Conservation (phyloP, 2,888 invertebrate species). For the Polydesmus complanatus region DNA sequence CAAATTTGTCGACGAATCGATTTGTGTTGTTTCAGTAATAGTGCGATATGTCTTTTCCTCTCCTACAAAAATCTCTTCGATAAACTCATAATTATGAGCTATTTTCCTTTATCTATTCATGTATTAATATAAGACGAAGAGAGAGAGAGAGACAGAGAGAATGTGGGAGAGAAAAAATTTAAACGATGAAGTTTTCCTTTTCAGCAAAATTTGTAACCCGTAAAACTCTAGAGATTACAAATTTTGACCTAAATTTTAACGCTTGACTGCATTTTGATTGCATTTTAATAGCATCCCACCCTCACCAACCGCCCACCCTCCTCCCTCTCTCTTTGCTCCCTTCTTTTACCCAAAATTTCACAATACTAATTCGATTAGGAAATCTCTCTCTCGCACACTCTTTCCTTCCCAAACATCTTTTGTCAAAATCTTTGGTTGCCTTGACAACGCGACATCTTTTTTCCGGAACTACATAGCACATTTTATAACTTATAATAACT, state of each 20-base stretch:
- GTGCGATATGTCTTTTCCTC: too few relatives aligned
- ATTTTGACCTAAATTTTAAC: neutral
- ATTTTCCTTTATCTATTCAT: neutral
- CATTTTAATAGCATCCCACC: neutral
- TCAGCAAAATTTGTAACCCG: neutral
- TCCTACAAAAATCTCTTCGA: neutral
- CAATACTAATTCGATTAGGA: neutral
- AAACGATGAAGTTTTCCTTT: neutral
- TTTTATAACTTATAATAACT: neutral
- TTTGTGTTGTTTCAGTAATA: too few relatives aligned
- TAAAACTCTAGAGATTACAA: neutral
- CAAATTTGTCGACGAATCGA: too few relatives aligned
- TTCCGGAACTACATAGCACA: neutral
- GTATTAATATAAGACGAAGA: neutral
- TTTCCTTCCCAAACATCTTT: neutral
- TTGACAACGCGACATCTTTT: neutral
- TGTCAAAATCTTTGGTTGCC: neutral
- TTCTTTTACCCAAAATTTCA: neutral
- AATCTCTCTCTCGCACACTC: neutral
- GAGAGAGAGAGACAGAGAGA: neutral
- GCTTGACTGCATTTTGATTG: neutral
- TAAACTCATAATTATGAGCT: neutral
- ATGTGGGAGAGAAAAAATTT: too few relatives aligned
- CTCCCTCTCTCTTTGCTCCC: neutral
- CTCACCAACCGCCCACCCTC: neutral